Evolutionary conservation across 2,113 vertebrate genomes (phyloP), one percentile per base, ranked within the genome.

Genomic region (Speoplatyrhinus poulsoni): DNA sequence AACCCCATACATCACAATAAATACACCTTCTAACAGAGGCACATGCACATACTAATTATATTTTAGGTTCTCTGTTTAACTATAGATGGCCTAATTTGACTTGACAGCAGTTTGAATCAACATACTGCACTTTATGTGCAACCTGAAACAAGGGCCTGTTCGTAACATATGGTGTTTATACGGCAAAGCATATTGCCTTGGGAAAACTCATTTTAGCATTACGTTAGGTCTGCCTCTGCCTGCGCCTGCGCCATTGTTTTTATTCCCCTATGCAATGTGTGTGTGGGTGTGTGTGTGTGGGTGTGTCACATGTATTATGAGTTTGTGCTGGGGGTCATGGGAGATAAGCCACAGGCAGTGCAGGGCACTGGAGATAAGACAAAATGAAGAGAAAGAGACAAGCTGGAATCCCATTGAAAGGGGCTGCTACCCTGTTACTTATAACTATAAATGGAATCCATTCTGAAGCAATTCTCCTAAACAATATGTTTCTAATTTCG

Each of bases 401-500:
- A 59, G 41, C 7, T 50, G 2, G 11, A 12, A 46, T 58, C 11
- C 62, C 15, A 57, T 49, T 57, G 54, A 70, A 54, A 53, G 7
- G 8, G 49, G 50, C 17, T 26, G 15, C 3, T 9, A 41, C 7
- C 61, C 17, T 17, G 67, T 62, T 74, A 48, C 15, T 59, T 70
- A 10, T 19, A 55, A 52, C 46, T 41, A 79, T 81, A 71, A 69
- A 73, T 48, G 54, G 41, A 49, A 78, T 72, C 56, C 73, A 12
- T 7, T 62, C 54, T 63, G 13, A 1, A 59, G 72, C 54, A 56
- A 46, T 46, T 57, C 46, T 47, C 16, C 46, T 52, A 54, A 12
- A 17, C 16, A 48, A 63, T 53, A 53, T 36, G 12, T 69, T 60
- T 82, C 83, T 76, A 16, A 65, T 77, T 76, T 69, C 12, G 60